phyloP scores from a whole-genome alignment of 2,113 vertebrate species.

The Pygoscelis antarcticus region DNA sequence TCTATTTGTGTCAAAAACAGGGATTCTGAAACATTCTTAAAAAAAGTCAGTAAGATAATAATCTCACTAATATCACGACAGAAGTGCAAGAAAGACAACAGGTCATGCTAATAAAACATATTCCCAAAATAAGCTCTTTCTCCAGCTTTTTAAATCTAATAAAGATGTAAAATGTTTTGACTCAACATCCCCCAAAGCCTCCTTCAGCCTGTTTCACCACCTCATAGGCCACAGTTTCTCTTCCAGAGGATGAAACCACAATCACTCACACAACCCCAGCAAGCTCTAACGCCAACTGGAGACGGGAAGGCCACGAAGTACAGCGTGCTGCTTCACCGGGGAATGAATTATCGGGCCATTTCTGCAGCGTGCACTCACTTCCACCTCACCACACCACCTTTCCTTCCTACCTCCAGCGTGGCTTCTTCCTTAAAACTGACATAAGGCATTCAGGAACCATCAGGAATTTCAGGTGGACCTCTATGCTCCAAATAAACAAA shows the following conservation, averaged over 20 bases:
- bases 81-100: neutral
- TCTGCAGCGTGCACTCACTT: neutral
- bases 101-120: neutral
- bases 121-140: neutral
- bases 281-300: neutral
- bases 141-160: neutral
- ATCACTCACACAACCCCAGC: neutral
- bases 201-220: neutral
- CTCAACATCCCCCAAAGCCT: neutral
- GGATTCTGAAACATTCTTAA: neutral
- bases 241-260: neutral
- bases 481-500: neutral
- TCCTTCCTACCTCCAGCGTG: neutral
- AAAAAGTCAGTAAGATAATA: neutral
- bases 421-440: neutral
- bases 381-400: neutral
- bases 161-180: neutral
- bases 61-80: neutral
- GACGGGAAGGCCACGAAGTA: neutral
- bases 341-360: too few relatives aligned
- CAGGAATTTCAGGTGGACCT: neutral
- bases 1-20: neutral
- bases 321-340: fast-evolving
- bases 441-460: neutral
- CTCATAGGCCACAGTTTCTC: neutral